These are phyloP conservation scores for Gulo gulo DNA, from an alignment of 2,113 vertebrate species.

Conservation along the genomic window DNA sequence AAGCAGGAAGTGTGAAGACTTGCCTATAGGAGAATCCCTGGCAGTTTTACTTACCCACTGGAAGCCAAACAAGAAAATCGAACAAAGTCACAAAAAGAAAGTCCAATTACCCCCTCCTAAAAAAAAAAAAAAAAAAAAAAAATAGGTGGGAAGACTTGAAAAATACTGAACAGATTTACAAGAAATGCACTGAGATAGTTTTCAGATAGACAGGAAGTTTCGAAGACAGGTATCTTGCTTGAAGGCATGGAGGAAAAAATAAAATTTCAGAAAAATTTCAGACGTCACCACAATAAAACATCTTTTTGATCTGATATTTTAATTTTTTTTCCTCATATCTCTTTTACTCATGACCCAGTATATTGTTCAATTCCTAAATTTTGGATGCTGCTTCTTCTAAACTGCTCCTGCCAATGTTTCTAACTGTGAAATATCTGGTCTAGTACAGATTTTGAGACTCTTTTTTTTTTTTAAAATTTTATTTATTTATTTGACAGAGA, in stretches of 20 bases:
- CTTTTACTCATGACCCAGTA: not conserved
- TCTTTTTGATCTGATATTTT: not conserved
- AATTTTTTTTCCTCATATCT: not conserved
- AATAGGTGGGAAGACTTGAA: not conserved
- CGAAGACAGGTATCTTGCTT: not conserved
- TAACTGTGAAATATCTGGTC: conserved; percentile 76
- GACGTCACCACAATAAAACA: not conserved
- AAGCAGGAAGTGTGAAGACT: not conserved
- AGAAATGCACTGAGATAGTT: not conserved
- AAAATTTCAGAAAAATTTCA: not conserved
- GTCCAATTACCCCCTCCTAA: not conserved
- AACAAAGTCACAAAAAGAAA: not conserved
- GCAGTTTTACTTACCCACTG: not conserved
- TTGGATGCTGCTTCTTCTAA: not conserved
- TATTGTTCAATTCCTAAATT: not conserved
- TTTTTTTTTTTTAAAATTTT: too few species aligned
- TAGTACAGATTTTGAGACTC: conserved; percentile 80
- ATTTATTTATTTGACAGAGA: too few species aligned
- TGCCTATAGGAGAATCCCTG: not conserved
- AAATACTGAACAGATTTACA: not conserved
- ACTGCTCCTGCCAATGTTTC: not conserved
- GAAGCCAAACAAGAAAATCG: not conserved
- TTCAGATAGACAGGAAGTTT: not conserved
- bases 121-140: not conserved
- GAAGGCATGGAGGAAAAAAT: not conserved